Conservation (phyloP, 1,140 invertebrate species). For the Anoplophora glabripennis region DNA sequence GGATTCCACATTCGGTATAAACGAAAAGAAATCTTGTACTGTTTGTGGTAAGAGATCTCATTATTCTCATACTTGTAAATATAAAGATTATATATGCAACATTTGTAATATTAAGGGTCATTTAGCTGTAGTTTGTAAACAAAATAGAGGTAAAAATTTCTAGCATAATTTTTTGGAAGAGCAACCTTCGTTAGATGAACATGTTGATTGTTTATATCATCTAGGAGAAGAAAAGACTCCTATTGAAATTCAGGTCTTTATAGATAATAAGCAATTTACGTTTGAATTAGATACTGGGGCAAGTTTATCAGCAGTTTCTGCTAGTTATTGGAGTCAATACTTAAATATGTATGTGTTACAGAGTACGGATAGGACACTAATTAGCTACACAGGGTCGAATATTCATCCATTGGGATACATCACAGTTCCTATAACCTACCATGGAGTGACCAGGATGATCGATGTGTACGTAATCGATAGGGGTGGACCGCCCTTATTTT, state of each 20-base stretch:
- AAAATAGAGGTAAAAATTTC: too few species aligned
- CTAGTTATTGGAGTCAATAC: background rate
- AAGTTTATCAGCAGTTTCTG: background rate
- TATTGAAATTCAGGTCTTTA: background rate
- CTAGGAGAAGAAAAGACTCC: background rate
- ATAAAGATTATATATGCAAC: constrained; percentile 1
- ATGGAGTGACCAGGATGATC: background rate
- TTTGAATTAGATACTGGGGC: constrained; percentile 5
- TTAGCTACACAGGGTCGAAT: background rate
- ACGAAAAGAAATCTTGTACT: too few species aligned
- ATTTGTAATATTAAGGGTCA: constrained; percentile 1
- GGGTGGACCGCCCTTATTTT: background rate
- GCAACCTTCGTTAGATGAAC: too few species aligned
- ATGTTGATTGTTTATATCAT: too few species aligned
- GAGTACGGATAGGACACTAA: background rate
- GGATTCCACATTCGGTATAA: too few species aligned
- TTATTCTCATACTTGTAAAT: too few species aligned
- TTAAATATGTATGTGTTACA: background rate
- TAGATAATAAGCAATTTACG: background rate
- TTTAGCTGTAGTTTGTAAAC: background rate
- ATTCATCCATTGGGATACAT: constrained; percentile 2
- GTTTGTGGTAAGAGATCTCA: too few species aligned
- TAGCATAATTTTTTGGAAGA: too few species aligned
- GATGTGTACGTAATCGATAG: background rate
- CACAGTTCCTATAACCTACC: background rate